A percentile compares a stretch with the other conserved stretches of the same genome.
phyloP scores from a whole-genome alignment of 2,113 vertebrate species.

The Chionomys nivalis region DNA sequence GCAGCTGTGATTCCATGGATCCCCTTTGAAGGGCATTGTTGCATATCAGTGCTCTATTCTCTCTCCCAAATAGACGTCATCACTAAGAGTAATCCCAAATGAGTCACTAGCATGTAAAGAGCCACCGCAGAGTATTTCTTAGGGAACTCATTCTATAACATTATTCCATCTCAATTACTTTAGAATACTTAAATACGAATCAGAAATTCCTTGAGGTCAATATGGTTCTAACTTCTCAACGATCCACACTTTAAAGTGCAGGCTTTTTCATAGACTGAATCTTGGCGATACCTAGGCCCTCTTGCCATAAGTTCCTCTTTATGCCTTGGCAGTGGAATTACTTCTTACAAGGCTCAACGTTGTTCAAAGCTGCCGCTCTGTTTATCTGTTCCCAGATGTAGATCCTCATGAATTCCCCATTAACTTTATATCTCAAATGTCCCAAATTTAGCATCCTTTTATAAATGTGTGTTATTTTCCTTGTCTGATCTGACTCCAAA shows the following conservation, averaged over 20 bases:
- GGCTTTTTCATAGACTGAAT: background rate
- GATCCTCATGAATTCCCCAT: background rate
- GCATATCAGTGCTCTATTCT: background rate
- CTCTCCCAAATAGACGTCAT: background rate
- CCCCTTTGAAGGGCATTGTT: rapidly evolving
- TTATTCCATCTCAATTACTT: background rate
- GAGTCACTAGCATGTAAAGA: background rate
- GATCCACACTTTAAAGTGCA: background rate
- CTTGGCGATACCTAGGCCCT: background rate
- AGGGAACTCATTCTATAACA: background rate
- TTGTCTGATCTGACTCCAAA: background rate
- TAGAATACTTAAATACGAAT: background rate
- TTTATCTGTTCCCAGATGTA: background rate
- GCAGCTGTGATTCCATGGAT: background rate
- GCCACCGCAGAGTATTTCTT: background rate
- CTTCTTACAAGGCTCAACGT: background rate
- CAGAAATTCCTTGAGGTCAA: background rate
- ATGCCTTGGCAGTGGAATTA: background rate
- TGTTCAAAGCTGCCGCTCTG: too few relatives aligned
- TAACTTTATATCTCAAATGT: background rate
- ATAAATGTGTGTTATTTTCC: background rate
- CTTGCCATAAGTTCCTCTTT: background rate
- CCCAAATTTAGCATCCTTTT: background rate
- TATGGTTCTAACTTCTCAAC: background rate
- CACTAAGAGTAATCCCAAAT: background rate